Evolutionary conservation across 2,888 invertebrate genomes (phyloP).

Genomic region (Drosophila yooni): DNA sequence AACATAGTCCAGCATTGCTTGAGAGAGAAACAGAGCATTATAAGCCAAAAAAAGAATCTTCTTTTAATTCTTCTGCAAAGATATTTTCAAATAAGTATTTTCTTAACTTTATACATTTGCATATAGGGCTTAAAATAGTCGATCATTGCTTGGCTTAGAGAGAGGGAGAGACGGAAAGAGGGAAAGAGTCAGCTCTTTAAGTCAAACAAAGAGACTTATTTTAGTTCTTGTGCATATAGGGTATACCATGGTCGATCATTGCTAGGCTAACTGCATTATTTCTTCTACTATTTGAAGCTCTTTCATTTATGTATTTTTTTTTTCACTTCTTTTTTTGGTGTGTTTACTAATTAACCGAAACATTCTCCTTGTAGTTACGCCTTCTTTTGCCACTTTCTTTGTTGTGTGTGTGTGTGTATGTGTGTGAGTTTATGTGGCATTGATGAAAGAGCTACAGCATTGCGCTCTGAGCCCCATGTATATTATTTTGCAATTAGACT

Average conservation of each 20-base stretch:
- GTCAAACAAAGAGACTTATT: neutral
- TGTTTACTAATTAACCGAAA: slow-evolving; percentile 79
- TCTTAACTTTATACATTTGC: no score
- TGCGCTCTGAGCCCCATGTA: slow-evolving; percentile 45
- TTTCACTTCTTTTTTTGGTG: slow-evolving; percentile 26
- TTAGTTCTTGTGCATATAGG: neutral
- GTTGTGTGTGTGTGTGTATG: slow-evolving; percentile 14
- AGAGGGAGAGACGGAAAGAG: no score
- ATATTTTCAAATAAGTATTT: no score
- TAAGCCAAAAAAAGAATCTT: no score
- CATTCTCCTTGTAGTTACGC: slow-evolving; percentile 73
- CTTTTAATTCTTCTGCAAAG: no score
- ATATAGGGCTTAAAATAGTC: no score
- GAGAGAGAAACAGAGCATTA: no score
- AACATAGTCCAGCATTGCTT: no score
- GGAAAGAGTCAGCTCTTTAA: neutral
- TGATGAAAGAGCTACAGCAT: slow-evolving; percentile 67
- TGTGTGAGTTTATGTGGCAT: slow-evolving; percentile 53
- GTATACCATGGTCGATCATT: neutral
- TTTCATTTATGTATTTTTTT: slow-evolving; percentile 35
- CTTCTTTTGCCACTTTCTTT: slow-evolving; percentile 62
- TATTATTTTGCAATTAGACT: slow-evolving; percentile 79
- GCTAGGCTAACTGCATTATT: slow-evolving; percentile 28
- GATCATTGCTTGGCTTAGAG: no score
- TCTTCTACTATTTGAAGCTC: slow-evolving; percentile 52